These are phyloP conservation scores for Grammomys dolichurus DNA, from an alignment of 2,113 vertebrate genomes.

Conservation along the genomic window DNA sequence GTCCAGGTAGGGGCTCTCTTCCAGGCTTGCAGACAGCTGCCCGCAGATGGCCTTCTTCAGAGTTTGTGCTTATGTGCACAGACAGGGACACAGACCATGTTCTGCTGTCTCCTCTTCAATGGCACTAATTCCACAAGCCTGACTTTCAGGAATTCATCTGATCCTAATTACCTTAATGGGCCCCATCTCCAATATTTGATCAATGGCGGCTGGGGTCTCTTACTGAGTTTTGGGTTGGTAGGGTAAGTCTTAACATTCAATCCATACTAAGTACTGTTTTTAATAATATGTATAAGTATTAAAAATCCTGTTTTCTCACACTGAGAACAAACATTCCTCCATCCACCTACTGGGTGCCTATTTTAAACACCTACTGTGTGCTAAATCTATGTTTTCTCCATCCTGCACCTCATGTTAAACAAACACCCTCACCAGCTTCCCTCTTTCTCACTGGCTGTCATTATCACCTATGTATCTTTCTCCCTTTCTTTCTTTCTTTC, in stretches of 20 bases:
- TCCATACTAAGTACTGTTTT: not conserved
- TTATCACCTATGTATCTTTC: slow-evolving; percentile 20
- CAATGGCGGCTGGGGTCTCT: not conserved
- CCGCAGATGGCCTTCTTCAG: not conserved
- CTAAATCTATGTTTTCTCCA: not conserved
- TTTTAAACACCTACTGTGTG: not conserved
- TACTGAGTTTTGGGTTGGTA: not conserved
- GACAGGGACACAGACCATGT: not conserved
- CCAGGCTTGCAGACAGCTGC: not conserved
- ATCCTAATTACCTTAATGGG: not conserved
- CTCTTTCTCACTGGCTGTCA: not conserved
- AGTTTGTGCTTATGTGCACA: not conserved
- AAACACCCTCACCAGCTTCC: not conserved
- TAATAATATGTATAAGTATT: slow-evolving; percentile 10
- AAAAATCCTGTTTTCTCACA: slow-evolving; percentile 22
- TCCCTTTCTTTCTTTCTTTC: too few relatives aligned
- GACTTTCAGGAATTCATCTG: not conserved
- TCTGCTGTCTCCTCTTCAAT: not conserved
- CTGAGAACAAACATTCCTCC: not conserved
- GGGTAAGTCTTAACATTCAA: not conserved
- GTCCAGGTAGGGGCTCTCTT: not conserved
- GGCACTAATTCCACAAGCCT: not conserved
- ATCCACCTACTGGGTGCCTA: not conserved
- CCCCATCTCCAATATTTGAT: not conserved
- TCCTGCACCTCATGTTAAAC: not conserved